Evolutionary conservation across 2,113 vertebrate genomes (phyloP).

Genomic region (Calyptomena viridis): DNA sequence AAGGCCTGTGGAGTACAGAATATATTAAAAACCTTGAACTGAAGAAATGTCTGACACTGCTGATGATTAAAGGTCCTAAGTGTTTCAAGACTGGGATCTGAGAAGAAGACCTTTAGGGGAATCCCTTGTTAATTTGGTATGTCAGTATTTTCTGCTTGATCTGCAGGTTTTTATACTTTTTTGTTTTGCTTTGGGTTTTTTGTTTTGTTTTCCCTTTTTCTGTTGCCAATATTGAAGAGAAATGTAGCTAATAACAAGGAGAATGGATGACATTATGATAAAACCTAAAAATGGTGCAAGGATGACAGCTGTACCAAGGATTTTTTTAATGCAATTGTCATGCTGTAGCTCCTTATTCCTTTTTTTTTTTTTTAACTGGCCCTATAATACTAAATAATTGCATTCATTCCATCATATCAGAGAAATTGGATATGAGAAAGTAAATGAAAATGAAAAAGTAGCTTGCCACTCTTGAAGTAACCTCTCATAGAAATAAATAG

Average conservation of each 20-base stretch:
- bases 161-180: neutral
- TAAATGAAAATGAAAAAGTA: constrained; percentile 31
- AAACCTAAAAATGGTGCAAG: constrained; percentile 8
- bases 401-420: constrained; percentile 8
- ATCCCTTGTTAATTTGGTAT: neutral
- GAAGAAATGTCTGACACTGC: neutral
- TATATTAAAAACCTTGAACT: neutral
- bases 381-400: constrained; percentile 17
- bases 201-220: neutral
- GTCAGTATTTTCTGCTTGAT: neutral
- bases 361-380: neutral
- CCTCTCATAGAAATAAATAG: constrained; percentile 19
- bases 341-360: constrained; percentile 1
- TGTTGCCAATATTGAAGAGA: neutral
- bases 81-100: neutral
- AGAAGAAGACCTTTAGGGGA: neutral
- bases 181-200: neutral
- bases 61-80: neutral
- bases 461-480: neutral
- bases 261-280: neutral
- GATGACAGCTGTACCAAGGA: neutral
- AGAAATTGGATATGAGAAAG: constrained; percentile 22
- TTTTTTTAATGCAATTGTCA: neutral
- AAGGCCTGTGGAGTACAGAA: neutral
- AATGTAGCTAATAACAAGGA: neutral